These are phyloP conservation scores for Oxycera nigricornis DNA, from an alignment of 2,888 invertebrate species.

Conservation along the genomic window DNA sequence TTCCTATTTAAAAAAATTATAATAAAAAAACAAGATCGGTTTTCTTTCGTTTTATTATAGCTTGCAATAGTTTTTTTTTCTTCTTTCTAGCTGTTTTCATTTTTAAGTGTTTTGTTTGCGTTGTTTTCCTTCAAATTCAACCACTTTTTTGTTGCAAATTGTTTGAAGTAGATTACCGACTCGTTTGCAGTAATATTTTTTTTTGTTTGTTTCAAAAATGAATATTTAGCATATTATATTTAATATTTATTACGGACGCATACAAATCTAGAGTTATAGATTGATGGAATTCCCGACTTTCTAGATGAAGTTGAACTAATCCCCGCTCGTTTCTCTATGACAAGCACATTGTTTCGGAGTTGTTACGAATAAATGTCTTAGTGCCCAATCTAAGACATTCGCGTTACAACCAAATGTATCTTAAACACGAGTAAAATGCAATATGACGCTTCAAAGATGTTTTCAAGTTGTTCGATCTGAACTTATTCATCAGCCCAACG, in stretches of 20 bases:
- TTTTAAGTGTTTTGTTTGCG: background rate
- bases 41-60: conserved; percentile 25
- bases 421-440: too few relatives aligned
- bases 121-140: conserved; percentile 1
- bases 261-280: background rate
- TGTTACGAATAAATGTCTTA: conserved; percentile 8
- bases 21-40: conserved; percentile 29
- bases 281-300: too few relatives aligned
- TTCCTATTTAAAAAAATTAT: conserved; percentile 19
- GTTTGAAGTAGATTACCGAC: conserved; percentile 36
- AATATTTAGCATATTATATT: conserved; percentile 19
- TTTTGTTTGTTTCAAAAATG: conserved; percentile 17
- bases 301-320: too few relatives aligned
- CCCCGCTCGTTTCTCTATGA: too few relatives aligned
- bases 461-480: background rate
- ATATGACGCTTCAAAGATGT: too few relatives aligned
- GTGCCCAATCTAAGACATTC: conserved; percentile 30
- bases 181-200: conserved; percentile 37
- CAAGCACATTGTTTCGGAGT: too few relatives aligned
- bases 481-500: conserved; percentile 5
- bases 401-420: too few relatives aligned
- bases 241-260: conserved; percentile 26
- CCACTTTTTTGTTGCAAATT: background rate
- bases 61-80: background rate
- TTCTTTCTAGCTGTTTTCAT: conserved; percentile 10